Evolutionary conservation across 2,888 invertebrate genomes (phyloP).

Genomic region (Drosophila borealis): DNA sequence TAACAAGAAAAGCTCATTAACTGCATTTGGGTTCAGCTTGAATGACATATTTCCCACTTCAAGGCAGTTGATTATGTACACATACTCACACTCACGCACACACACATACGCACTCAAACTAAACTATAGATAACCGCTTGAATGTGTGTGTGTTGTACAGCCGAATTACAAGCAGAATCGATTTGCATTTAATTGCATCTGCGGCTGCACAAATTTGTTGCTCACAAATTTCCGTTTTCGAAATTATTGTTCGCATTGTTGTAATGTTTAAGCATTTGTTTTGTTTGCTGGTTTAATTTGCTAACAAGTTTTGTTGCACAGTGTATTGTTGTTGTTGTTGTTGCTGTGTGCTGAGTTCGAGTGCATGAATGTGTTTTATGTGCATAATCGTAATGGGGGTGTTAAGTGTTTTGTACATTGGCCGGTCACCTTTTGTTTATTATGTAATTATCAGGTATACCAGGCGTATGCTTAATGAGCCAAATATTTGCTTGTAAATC

Average conservation of each 20-base stretch:
- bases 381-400: slow-evolving; percentile 50
- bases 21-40: slow-evolving; percentile 33
- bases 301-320: slow-evolving; percentile 25
- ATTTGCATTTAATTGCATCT: slow-evolving; percentile 77
- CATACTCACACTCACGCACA: slow-evolving; percentile 11
- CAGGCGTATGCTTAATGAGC: slow-evolving; percentile 40
- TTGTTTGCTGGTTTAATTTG: slow-evolving; percentile 60
- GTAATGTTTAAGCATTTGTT: slow-evolving; percentile 75
- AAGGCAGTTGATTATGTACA: slow-evolving; percentile 14
- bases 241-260: slow-evolving; percentile 75
- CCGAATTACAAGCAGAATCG: slow-evolving; percentile 68
- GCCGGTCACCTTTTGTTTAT: slow-evolving; percentile 63
- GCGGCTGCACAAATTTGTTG: slow-evolving; percentile 67
- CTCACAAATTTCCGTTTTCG: slow-evolving; percentile 60
- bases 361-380: slow-evolving; percentile 38
- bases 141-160: slow-evolving; percentile 39
- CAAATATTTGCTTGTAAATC: slow-evolving; percentile 27
- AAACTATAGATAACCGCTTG: slow-evolving; percentile 16
- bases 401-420: slow-evolving; percentile 65
- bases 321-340: neutral
- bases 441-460: slow-evolving; percentile 59
- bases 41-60: slow-evolving; percentile 8
- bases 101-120: neutral
- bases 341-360: slow-evolving; percentile 17
- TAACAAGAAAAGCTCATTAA: slow-evolving; percentile 47